Conservation (phyloP, 2,113 vertebrate species). For the Stigmatopora nigra region DNA sequence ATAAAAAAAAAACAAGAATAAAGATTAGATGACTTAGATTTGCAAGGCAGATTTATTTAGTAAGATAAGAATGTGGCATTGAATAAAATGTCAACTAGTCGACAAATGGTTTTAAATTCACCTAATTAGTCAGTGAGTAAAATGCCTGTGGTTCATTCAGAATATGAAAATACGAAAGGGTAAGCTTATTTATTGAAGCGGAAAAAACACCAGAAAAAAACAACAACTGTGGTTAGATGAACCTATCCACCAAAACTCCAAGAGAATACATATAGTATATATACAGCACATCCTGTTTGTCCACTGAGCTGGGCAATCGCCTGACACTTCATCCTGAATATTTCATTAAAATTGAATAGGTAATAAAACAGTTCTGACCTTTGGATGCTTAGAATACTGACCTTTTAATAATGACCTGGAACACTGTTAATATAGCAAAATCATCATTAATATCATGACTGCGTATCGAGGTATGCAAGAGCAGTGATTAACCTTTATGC, state of each 20-base stretch:
- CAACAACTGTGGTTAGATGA: neutral
- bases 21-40: neutral
- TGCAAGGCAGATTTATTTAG: constrained; percentile 2
- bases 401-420: constrained; percentile 4
- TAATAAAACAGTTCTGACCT: neutral
- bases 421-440: constrained; percentile 5
- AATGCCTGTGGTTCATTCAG: neutral
- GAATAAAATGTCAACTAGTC: neutral
- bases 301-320: neutral
- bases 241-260: neutral
- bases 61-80: neutral
- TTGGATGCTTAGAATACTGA: constrained; percentile 9
- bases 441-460: neutral
- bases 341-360: constrained; percentile 14
- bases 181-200: neutral
- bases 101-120: constrained; percentile 4
- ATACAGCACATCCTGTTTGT: neutral
- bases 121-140: constrained; percentile 6
- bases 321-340: neutral
- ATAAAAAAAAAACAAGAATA: constrained; percentile 6
- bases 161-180: neutral
- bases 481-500: constrained; percentile 8
- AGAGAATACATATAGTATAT: neutral
- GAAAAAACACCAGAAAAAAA: constrained; percentile 1
- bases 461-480: constrained; percentile 3